Evolutionary conservation across 2,888 invertebrate genomes (phyloP).

Genomic region (Lepidocyrtoides sp.): DNA sequence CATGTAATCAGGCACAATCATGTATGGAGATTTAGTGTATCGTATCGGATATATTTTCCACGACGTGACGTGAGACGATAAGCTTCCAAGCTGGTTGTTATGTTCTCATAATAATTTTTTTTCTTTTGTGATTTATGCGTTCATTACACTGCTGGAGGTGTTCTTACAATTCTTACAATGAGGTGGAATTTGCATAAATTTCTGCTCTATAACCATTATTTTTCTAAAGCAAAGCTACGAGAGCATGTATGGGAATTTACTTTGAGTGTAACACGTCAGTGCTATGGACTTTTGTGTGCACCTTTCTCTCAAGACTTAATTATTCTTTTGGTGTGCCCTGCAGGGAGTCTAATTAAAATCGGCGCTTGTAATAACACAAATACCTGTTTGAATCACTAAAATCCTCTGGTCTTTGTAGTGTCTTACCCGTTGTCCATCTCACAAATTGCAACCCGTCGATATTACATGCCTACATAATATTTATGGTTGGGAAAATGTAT

Average conservation of each 20-base stretch:
- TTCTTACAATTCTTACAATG: constrained; percentile 78
- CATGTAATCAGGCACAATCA: too few species aligned
- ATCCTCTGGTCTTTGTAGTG: not conserved
- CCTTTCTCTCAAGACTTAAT: constrained; percentile 82
- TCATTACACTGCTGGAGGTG: constrained; percentile 84
- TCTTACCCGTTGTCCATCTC: constrained; percentile 51
- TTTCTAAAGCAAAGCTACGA: constrained; percentile 79
- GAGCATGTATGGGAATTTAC: not conserved
- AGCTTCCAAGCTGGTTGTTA: constrained; percentile 59
- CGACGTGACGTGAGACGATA: too few species aligned
- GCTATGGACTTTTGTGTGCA: constrained; percentile 8
- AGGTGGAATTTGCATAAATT: constrained; percentile 85
- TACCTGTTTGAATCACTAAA: constrained; percentile 39
- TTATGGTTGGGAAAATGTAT: constrained; percentile 50
- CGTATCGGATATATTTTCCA: too few species aligned
- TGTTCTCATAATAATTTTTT: constrained; percentile 83
- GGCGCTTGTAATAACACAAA: constrained; percentile 79
- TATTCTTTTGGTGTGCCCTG: constrained; percentile 85
- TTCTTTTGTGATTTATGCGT: constrained; percentile 85
- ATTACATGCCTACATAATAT: constrained; percentile 65
- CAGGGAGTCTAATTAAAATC: constrained; percentile 85
- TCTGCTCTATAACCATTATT: constrained; percentile 85
- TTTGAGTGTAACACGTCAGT: not conserved
- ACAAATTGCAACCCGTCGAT: constrained; percentile 57
- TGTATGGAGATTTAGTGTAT: too few species aligned